Base-by-base conservation (phyloP, 2,888 invertebrate species). In the Adelognathus sp. region DNA sequence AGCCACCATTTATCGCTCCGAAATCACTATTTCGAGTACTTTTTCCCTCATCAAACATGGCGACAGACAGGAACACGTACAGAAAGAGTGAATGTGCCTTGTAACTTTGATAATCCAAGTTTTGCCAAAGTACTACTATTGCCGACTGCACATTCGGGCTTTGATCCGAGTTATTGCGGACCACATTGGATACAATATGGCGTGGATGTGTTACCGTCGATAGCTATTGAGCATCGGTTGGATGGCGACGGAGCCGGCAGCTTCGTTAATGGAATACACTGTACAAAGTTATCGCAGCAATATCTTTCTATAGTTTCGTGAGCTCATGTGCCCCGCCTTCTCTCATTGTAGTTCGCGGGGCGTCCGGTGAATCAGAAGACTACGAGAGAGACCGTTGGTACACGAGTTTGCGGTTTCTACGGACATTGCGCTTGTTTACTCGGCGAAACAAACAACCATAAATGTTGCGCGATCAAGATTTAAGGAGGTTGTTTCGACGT, bases 91-190 rank as follows among this genome's bases (percentile, higher is more conserved):
- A 75, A 50, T 14, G 66, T 60, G 66, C 50, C 67, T 58, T 72
- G 71, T 76, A 79, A 79, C 79, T 79, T 79, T 79, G 67, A 67
- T 67, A 71, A 76, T 79, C 75, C 75, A 79, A 79, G 79, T 79
- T 79, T 71, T 79, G 67, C 71, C 63, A 79, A 79, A n/a, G n/a
- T n/a, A n/a, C 75, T 79, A 72, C 76, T 67, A 76, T 76, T 76
- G 75, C 75, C 67, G 56, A 76, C 79, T 76, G 79, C 54, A 72
- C 61, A 76, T 79, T 79, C 76, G 56, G n/a, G 67, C 61, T 69
- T 72, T 79, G 72, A 79, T 79, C 79, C 71, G 76, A 79, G 75
- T 79, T 75, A 74, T 74, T 79, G 71, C 46, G n/a, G n/a, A n/a
- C n/a, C n/a, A 54, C 46, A 46, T 72, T 44, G 39, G 64, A 41